Base-by-base conservation (phyloP, 2,797 vertebrate genomes). In the Myioborus miniatus region DNA sequence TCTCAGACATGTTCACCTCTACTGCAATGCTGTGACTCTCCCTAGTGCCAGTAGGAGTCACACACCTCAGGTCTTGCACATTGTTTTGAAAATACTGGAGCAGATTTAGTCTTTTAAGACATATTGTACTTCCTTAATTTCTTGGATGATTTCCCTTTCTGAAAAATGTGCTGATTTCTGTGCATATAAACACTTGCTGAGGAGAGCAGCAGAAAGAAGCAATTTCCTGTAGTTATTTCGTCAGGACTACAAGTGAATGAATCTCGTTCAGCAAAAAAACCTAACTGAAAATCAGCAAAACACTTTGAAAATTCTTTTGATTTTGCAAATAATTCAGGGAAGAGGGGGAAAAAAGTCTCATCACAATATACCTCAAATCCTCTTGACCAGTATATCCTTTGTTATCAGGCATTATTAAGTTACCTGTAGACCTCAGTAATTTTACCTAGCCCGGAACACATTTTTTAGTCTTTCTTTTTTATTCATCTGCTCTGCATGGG, bases 201-300 rank as follows among this genome's bases (percentile, higher is more conserved):
- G 53, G 87, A 93, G 29, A 94, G 55, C 62, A 58, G 50, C 68
- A 92, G 71, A 94, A 89, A 72, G 41, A 85, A 95, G 81, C 56
- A 44, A 84, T 94, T 95, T 95, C 93, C 88, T 91, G 64, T 43
- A 53, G 56, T 77, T 91, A 67, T n/a, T 84, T 65, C 80, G 46
- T 67, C 71, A 71, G 72, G 85, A 58, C 50, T 77, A 24, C 46
- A 83, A 95, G 56, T 70, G 49, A 22, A 37, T 53, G 30, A 64
- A 36, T 86, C 52, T 86, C 15, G 1, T 55, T 88, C 69, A 81
- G 83, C 46, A 87, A 92, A 93, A 92, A 59, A 49, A 37, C 27
- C 20, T 44, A 53, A 43, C 2, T 52, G 63, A 78, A 93, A 88
- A 83, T 75, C 69, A 72, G 53, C 37, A 58, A 68, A 93, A 69